Evolutionary conservation across 2,113 vertebrate genomes (phyloP), one percentile per base, ranked within the genome.

Genomic region (Arenaria interpres): DNA sequence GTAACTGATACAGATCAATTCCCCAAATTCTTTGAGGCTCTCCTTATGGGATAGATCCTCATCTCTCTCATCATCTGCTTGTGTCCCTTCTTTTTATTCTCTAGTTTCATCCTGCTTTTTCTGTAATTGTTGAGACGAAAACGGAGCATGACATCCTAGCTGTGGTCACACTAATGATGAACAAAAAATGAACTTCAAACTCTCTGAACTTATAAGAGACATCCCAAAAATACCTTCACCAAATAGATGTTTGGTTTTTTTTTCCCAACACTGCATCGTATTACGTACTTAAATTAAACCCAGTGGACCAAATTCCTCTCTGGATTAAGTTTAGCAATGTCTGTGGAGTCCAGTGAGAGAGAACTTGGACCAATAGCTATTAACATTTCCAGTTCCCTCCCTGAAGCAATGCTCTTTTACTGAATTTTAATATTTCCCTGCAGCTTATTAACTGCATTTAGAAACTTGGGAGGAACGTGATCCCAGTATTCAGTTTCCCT

Each of bases 261-360:
- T 77, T 60, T 73, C 59, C 50, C 62, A 85, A 69, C 64, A 73
- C 68, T 83, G 81, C 66, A 66, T 95, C 51, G 39, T 62, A 80
- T 91, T 94, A 63, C 86, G 62, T 51, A 59, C 82, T 87, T 89
- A 91, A 95, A 83, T 87, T 89, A 93, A 97, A 93, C 80, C 80
- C 93, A 75, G 66, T 51, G 48, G 84, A 80, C 78, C 59, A 73
- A 85, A 95, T 95, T 95, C 83, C 92, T 88, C 72, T 69, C 63
- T 77, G 89, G 73, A 95, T 89, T 93, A 91, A 90, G 67, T 91
- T 90, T 72, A 86, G 76, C 86, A 94, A 90, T 81, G 53, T 64
- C 87, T 90, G 51, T 71, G 59, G 64, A 91, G 68, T 89, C 77
- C 82, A 12, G 67, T 63, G 68, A 97, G 87, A 89, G 71, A 76